Conservation (phyloP, 2,888 invertebrate species). For the Apantesis nais region DNA sequence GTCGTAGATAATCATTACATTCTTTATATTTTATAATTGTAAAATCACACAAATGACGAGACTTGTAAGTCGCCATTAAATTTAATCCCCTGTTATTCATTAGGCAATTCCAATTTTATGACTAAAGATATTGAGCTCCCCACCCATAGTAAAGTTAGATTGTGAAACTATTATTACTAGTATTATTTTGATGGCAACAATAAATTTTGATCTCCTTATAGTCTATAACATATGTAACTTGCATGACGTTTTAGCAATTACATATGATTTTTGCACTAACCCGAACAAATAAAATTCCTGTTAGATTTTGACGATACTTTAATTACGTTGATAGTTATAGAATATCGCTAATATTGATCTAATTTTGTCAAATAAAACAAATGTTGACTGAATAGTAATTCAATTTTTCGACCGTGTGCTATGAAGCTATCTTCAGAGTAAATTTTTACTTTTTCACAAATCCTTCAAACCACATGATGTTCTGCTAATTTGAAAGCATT, state of each 20-base stretch:
- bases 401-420: too few relatives aligned
- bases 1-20: constrained; percentile 15
- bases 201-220: constrained; percentile 57
- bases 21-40: constrained; percentile 42
- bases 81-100: constrained; percentile 67
- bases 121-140: constrained; percentile 51
- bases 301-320: not conserved
- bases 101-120: constrained; percentile 67
- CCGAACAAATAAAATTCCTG: constrained; percentile 13
- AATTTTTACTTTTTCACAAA: not conserved
- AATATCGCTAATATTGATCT: not conserved
- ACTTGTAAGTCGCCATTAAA: constrained; percentile 58
- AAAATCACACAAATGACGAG: constrained; percentile 55
- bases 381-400: not conserved
- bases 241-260: constrained; percentile 27
- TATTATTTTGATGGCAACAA: constrained; percentile 61
- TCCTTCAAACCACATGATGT: not conserved
- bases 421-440: not conserved
- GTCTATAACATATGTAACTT: constrained; percentile 38
- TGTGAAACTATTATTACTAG: constrained; percentile 59
- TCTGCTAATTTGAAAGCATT: not conserved
- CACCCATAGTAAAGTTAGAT: constrained; percentile 54
- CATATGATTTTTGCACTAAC: constrained; percentile 28
- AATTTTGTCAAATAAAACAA: not conserved
- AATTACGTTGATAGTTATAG: not conserved